These are phyloP conservation scores for Balaenoptera acutorostrata DNA, from an alignment of 2,113 vertebrate genomes.

Conservation along the genomic window DNA sequence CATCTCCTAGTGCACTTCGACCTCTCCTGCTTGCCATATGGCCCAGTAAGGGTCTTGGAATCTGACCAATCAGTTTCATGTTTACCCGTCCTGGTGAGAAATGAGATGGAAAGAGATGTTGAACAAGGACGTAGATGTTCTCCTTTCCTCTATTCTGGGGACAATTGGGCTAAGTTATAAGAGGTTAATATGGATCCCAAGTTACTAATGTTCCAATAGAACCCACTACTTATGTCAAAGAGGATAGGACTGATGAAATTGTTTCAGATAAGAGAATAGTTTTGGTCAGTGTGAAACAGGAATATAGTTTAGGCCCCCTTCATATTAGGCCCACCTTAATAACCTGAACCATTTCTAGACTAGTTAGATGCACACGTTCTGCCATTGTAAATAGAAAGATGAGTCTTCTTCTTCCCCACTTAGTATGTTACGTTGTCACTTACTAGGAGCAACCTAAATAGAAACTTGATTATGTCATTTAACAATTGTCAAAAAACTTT, in stretches of 20 bases:
- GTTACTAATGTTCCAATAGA: neutral
- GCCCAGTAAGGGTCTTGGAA: neutral
- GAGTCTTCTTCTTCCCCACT: neutral
- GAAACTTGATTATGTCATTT: conserved; percentile 7
- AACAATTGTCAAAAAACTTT: conserved; percentile 16
- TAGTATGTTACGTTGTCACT: neutral
- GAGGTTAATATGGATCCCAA: neutral
- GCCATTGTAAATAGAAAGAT: neutral
- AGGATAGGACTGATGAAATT: neutral
- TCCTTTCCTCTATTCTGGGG: neutral
- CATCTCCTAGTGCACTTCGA: neutral
- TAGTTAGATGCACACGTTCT: neutral
- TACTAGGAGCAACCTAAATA: neutral
- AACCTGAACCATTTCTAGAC: neutral
- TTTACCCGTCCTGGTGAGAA: neutral
- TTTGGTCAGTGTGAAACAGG: neutral
- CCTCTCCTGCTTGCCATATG: neutral
- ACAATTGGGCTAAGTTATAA: neutral
- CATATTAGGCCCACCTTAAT: neutral
- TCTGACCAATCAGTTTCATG: neutral
- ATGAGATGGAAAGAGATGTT: neutral
- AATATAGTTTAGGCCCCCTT: neutral
- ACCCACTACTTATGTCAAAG: neutral
- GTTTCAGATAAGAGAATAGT: neutral
- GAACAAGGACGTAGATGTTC: neutral